Evolutionary conservation across 2,797 vertebrate genomes (phyloP).

Genomic region (Botia almorhae): DNA sequence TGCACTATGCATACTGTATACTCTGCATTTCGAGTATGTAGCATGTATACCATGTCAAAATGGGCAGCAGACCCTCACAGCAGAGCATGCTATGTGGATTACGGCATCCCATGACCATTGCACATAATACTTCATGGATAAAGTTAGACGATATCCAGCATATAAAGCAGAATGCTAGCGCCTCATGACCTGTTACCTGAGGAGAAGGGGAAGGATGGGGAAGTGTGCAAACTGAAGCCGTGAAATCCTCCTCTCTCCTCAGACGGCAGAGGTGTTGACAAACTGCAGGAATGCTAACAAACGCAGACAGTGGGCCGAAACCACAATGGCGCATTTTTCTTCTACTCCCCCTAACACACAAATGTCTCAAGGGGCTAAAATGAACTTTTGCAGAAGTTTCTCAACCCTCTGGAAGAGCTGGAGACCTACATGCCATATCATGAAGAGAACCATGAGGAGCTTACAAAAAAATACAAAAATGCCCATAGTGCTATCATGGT

Average conservation of each 20-base stretch:
- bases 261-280: constrained; percentile 38
- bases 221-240: constrained; percentile 1
- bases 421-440: background rate
- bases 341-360: constrained; percentile 32
- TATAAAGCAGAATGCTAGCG: too few relatives aligned
- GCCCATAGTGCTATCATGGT: background rate
- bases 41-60: too few relatives aligned
- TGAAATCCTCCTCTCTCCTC: constrained; percentile 35
- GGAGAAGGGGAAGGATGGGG: constrained; percentile 1
- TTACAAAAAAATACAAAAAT: background rate
- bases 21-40: background rate
- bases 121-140: too few relatives aligned
- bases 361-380: constrained; percentile 22
- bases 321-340: constrained; percentile 42
- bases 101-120: too few relatives aligned
- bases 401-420: constrained; percentile 21
- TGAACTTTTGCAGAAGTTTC: constrained; percentile 15
- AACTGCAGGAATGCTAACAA: constrained; percentile 32
- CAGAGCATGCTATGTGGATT: too few relatives aligned
- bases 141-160: too few relatives aligned
- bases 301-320: constrained; percentile 44
- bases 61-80: too few relatives aligned
- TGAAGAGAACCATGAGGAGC: background rate
- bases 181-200: background rate
- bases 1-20: background rate